A percentile compares a stretch with the other conserved stretches of the same genome.
phyloP scores from a whole-genome alignment of 2,888 invertebrate genomes.

The Melipona beecheii region DNA sequence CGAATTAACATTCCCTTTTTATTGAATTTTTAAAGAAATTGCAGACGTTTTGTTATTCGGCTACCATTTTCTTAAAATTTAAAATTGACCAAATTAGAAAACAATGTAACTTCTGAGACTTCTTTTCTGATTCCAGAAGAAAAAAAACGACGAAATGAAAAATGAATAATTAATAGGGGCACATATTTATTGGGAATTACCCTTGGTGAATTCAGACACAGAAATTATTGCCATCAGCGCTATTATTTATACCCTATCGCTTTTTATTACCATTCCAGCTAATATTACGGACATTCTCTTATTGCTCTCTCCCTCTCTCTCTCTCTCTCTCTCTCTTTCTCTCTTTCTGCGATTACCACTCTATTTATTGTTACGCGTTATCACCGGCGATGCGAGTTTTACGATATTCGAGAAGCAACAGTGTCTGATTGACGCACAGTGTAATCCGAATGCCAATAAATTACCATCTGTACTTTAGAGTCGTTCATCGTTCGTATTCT shows the following conservation, averaged over 20 bases:
- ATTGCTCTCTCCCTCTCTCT: neutral
- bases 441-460: constrained; percentile 5
- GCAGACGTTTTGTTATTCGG: too few relatives aligned
- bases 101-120: too few relatives aligned
- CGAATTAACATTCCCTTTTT: too few relatives aligned
- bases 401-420: neutral
- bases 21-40: too few relatives aligned
- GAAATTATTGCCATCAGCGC: neutral
- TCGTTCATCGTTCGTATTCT: neutral
- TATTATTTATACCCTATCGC: neutral
- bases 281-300: neutral
- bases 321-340: neutral
- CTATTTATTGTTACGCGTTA: constrained; percentile 13
- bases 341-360: neutral
- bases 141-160: too few relatives aligned
- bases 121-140: too few relatives aligned
- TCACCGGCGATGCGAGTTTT: neutral
- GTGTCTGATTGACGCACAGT: neutral
- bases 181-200: too few relatives aligned
- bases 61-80: too few relatives aligned
- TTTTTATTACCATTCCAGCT: neutral
- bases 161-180: too few relatives aligned
- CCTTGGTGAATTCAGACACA: neutral
- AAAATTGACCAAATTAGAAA: too few relatives aligned
- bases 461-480: neutral